Conservation (phyloP, 2,113 vertebrate genomes). For the Orthochromis indermauri region DNA sequence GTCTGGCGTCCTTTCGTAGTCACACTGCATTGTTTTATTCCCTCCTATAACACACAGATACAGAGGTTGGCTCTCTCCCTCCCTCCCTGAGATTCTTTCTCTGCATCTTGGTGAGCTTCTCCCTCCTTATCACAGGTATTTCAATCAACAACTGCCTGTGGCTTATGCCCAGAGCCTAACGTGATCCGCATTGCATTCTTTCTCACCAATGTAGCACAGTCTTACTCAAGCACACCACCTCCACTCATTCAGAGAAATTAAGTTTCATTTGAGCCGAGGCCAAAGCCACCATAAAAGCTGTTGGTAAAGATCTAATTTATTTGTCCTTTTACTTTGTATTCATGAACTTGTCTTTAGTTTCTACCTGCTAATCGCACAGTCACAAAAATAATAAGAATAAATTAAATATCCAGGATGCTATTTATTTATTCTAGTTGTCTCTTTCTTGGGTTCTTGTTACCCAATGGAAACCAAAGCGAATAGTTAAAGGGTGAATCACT, state of each 20-base stretch:
- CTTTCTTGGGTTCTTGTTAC: neutral
- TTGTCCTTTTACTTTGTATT: neutral
- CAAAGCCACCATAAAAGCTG: neutral
- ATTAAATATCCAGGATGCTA: neutral
- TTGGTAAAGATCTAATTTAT: neutral
- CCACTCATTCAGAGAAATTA: neutral
- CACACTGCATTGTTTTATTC: conserved; percentile 28
- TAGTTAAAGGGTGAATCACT: neutral
- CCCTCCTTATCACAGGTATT: neutral
- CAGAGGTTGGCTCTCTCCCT: neutral
- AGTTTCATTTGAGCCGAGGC: neutral
- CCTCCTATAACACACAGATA: neutral
- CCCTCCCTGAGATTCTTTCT: neutral
- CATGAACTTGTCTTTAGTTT: neutral
- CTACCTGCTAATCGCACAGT: neutral
- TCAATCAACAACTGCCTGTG: neutral
- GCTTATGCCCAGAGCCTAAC: neutral
- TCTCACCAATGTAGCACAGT: neutral
- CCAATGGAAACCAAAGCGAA: neutral
- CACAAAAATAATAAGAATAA: neutral
- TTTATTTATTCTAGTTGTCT: neutral
- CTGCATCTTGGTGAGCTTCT: neutral
- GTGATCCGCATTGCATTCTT: neutral
- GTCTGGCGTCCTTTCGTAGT: conserved; percentile 28
- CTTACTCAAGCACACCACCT: neutral